phyloP scores from a whole-genome alignment of 2,797 vertebrate genomes.

The Tolypeutes matacus region DNA sequence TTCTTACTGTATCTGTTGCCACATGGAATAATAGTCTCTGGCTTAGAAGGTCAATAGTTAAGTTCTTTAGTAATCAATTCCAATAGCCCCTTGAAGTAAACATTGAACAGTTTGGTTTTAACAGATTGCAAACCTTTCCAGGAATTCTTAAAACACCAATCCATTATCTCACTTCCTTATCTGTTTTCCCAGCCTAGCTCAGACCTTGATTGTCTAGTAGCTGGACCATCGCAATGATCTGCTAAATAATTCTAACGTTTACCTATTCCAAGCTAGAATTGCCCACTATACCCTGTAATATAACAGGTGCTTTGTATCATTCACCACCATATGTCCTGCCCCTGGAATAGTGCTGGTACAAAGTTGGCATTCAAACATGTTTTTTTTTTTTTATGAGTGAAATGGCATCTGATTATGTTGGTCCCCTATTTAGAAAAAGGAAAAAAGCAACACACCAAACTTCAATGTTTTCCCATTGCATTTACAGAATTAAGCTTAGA shows the following conservation, averaged over 20 bases:
- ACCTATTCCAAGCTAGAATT: background rate
- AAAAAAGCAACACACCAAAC: background rate
- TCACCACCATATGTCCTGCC: background rate
- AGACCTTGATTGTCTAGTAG: background rate
- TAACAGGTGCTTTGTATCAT: background rate
- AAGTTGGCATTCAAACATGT: background rate
- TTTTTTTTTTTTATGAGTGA: background rate
- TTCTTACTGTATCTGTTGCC: background rate
- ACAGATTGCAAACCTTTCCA: background rate
- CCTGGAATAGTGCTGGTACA: background rate
- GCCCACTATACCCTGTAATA: background rate
- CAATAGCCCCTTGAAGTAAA: background rate
- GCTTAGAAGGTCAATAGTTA: background rate
- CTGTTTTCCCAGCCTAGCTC: background rate
- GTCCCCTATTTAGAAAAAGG: background rate
- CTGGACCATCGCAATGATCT: background rate
- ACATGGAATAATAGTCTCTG: background rate
- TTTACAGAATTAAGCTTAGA: background rate
- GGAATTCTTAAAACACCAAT: background rate
- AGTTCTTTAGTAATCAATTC: background rate
- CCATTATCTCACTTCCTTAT: background rate
- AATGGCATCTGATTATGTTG: background rate
- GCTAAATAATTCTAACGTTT: background rate
- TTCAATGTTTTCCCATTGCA: background rate
- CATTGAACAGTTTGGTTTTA: background rate